These are phyloP conservation scores for Dorcus hopei DNA, from an alignment of 2,888 invertebrate species.

Conservation along the genomic window DNA sequence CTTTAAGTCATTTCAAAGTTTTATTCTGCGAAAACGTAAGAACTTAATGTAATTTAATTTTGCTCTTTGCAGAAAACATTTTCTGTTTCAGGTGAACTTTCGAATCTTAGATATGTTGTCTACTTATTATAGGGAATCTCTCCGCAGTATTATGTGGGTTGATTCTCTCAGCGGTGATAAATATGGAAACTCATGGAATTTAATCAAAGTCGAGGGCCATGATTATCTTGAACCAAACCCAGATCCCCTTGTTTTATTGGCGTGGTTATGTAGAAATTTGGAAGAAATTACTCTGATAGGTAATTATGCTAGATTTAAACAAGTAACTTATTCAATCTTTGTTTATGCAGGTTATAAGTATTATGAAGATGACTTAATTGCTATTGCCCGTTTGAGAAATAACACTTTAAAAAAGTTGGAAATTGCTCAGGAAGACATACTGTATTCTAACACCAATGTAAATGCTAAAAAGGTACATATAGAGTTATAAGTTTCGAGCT, in stretches of 20 bases:
- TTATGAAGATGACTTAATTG: conserved; percentile 60
- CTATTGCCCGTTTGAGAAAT: conserved; percentile 62
- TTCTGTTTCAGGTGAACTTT: conserved; percentile 50
- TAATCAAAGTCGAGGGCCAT: conserved; percentile 15
- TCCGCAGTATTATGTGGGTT: conserved; percentile 61
- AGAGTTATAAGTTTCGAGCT: background rate
- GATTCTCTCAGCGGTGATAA: conserved; percentile 51
- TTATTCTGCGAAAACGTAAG: conserved; percentile 68
- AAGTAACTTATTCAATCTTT: too few species aligned
- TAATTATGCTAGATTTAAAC: conserved; percentile 23
- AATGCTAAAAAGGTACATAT: conserved; percentile 13
- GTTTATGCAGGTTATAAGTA: conserved; percentile 56
- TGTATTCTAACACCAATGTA: conserved; percentile 21
- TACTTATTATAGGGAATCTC: conserved; percentile 51
- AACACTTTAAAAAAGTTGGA: conserved; percentile 54
- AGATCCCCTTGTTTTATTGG: conserved; percentile 64
- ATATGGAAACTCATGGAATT: conserved; percentile 21
- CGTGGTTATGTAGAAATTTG: conserved; percentile 62
- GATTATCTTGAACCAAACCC: conserved; percentile 26
- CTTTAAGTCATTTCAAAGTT: conserved; percentile 68
- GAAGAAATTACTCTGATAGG: conserved; percentile 57
- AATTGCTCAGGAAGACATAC: conserved; percentile 55
- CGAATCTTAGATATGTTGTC: conserved; percentile 56
- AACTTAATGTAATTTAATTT: conserved; percentile 9
- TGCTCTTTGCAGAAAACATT: background rate